These are phyloP conservation scores for Zaprionus inermis DNA, from an alignment of 1,140 invertebrate species.

Conservation along the genomic window DNA sequence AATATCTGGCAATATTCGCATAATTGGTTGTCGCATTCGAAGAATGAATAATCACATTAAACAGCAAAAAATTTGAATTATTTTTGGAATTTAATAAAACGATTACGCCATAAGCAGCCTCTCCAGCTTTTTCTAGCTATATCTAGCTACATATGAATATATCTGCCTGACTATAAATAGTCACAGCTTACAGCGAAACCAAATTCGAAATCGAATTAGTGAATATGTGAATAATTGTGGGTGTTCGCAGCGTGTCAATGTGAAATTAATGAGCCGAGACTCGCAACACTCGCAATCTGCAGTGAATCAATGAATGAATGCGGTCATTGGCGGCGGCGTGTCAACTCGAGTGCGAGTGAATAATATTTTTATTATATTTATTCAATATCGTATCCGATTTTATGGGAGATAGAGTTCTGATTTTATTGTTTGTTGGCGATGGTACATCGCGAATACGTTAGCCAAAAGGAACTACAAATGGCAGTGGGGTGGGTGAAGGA, in stretches of 20 bases:
- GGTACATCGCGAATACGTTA: background rate
- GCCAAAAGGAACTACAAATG: background rate
- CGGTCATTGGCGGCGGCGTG: slow-evolving; percentile 14
- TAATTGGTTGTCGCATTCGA: background rate
- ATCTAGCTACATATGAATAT: background rate
- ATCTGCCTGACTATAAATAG: slow-evolving; percentile 27
- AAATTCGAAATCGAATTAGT: background rate
- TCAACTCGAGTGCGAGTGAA: background rate
- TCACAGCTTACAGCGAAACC: slow-evolving; percentile 17
- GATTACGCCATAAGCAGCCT: slow-evolving; percentile 30
- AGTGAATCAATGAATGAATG: slow-evolving; percentile 33
- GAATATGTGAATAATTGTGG: slow-evolving; percentile 20
- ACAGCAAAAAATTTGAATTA: background rate
- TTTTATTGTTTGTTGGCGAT: background rate
- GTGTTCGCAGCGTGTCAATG: slow-evolving; percentile 19
- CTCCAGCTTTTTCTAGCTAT: slow-evolving; percentile 3
- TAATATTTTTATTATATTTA: slow-evolving; percentile 6
- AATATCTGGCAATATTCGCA: background rate
- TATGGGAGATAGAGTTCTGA: slow-evolving; percentile 2
- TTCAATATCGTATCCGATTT: background rate
- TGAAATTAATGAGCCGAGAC: slow-evolving; percentile 19
- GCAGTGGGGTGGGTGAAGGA: background rate
- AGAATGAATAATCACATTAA: slow-evolving; percentile 22
- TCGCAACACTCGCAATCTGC: background rate
- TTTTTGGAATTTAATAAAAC: background rate